A percentile compares a stretch with the other conserved stretches of the same genome.
Evolutionary conservation across 1,140 invertebrate genomes (phyloP).

Genomic region (Apis florea): DNA sequence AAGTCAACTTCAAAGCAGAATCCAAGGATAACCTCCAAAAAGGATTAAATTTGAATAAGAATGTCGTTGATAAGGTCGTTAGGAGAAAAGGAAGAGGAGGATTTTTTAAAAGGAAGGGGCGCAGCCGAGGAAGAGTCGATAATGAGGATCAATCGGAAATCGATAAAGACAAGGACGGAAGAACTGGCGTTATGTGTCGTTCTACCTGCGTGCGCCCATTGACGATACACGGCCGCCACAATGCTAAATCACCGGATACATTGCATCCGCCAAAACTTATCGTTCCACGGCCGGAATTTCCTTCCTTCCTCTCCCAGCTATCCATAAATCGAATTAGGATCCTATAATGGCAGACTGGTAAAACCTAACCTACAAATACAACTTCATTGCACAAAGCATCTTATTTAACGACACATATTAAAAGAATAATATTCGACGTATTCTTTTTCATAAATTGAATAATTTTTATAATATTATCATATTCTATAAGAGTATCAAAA

Average conservation of each 20-base stretch:
- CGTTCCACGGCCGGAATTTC: conserved; percentile 62
- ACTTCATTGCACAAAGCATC: not conserved
- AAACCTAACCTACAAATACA: not conserved
- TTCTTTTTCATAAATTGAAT: no score
- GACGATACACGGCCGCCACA: conserved; percentile 43
- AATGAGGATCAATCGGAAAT: conserved; percentile 52
- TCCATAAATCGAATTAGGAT: conserved; percentile 45
- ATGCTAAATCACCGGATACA: conserved; percentile 67
- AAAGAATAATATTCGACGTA: no score
- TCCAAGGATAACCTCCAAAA: not conserved
- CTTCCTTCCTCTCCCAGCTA: conserved; percentile 40
- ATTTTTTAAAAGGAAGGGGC: not conserved
- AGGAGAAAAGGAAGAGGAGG: conserved; percentile 1
- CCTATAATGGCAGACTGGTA: conserved; percentile 1
- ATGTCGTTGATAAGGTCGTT: not conserved
- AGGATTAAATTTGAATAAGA: not conserved
- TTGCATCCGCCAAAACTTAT: conserved; percentile 67
- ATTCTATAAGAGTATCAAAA: no score
- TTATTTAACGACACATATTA: no score
- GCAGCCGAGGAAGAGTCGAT: not conserved
- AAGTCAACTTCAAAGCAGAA: not conserved
- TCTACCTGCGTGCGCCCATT: conserved; percentile 66
- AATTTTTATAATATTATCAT: no score
- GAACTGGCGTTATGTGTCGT: conserved; percentile 39
- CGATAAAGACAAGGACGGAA: conserved; percentile 34